Evolutionary conservation across 2,888 invertebrate species (phyloP).

Genomic region (Chelonus formosanus): DNA sequence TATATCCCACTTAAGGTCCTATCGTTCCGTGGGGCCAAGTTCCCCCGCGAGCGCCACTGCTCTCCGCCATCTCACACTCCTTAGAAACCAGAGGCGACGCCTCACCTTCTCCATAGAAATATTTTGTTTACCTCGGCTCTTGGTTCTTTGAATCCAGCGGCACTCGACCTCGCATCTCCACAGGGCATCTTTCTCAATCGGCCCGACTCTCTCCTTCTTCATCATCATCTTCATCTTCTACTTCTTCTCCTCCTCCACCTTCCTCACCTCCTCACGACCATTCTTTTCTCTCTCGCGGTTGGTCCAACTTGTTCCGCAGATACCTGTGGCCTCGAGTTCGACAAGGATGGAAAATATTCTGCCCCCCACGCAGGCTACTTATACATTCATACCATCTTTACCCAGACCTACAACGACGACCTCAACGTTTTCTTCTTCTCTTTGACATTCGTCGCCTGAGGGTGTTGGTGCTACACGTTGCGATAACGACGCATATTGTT

Average conservation of each 20-base stretch:
- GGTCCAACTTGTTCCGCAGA: slow-evolving; percentile 4
- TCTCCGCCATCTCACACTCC: slow-evolving; percentile 24
- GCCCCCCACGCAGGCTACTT: slow-evolving; percentile 46
- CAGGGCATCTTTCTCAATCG: slow-evolving; percentile 51
- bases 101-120: slow-evolving; percentile 47
- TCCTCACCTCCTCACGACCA: background rate
- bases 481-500: slow-evolving; percentile 7
- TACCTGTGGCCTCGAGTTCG: slow-evolving; percentile 38
- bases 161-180: slow-evolving; percentile 47
- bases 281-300: slow-evolving; percentile 1
- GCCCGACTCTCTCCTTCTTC: slow-evolving; percentile 36
- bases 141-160: slow-evolving; percentile 62
- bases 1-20: slow-evolving; percentile 13
- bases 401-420: slow-evolving; percentile 42
- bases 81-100: slow-evolving; percentile 33
- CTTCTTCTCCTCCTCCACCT: background rate
- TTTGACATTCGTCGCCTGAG: slow-evolving; percentile 19
- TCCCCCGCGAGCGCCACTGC: slow-evolving; percentile 45
- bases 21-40: slow-evolving; percentile 15
- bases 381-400: slow-evolving; percentile 46
- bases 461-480: slow-evolving; percentile 1
- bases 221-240: slow-evolving; percentile 14
- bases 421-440: slow-evolving; percentile 32
- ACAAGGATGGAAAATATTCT: slow-evolving; percentile 28
- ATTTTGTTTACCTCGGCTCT: slow-evolving; percentile 62